Evolutionary conservation across 2,113 vertebrate genomes (phyloP).

Genomic region (Carettochelys insculpta): DNA sequence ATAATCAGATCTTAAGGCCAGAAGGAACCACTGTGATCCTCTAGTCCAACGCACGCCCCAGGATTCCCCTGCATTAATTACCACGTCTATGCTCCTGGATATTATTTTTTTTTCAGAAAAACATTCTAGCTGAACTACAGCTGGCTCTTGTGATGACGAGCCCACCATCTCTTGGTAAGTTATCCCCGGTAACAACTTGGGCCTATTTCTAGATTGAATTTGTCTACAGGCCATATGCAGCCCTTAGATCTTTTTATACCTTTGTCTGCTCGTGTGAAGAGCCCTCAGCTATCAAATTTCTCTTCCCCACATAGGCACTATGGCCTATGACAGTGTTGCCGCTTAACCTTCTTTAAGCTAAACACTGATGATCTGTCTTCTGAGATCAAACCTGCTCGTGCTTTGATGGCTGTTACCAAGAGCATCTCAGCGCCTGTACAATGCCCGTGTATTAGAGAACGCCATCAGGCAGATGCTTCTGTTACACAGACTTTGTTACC

Average conservation of each 20-base stretch:
- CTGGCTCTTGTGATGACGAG: constrained; percentile 18
- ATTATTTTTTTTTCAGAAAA: too few relatives aligned
- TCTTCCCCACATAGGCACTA: background rate
- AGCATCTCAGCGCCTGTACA: background rate
- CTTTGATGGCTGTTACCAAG: background rate
- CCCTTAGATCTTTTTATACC: background rate
- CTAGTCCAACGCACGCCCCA: constrained; percentile 2
- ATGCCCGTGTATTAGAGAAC: background rate
- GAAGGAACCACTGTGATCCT: constrained; percentile 28
- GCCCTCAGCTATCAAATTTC: background rate
- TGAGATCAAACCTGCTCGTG: background rate
- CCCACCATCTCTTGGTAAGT: constrained; percentile 26
- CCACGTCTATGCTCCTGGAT: too few relatives aligned
- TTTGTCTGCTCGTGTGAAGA: background rate
- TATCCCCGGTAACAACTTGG: constrained; percentile 30
- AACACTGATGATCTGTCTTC: background rate
- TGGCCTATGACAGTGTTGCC: background rate
- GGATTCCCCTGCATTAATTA: constrained; percentile 48
- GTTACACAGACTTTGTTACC: background rate
- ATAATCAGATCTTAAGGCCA: background rate
- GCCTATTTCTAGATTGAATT: constrained; percentile 30
- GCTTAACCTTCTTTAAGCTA: background rate
- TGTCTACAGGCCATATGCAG: background rate
- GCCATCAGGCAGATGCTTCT: background rate
- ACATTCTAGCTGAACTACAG: background rate